These are phyloP conservation scores for Ceuthmochares aereus DNA, from an alignment of 2,113 vertebrate genomes.

Conservation along the genomic window DNA sequence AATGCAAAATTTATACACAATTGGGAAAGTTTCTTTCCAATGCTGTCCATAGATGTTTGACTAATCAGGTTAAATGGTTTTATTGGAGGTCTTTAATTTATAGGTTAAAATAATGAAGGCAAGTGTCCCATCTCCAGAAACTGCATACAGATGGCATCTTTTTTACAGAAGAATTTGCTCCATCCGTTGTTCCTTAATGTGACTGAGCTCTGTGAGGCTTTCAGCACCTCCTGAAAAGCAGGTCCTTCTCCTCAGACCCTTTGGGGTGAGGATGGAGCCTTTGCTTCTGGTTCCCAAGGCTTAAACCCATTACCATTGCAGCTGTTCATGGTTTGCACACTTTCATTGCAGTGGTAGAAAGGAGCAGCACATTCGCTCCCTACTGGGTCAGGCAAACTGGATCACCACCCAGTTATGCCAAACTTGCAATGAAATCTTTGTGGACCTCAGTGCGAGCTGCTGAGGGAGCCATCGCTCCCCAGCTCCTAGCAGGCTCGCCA, in stretches of 20 bases:
- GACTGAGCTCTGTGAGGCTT: neutral
- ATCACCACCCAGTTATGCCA: neutral
- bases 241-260: neutral
- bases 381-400: neutral
- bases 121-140: neutral
- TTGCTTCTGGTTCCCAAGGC: neutral
- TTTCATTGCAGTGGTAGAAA: neutral
- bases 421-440: neutral
- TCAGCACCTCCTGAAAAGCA: neutral
- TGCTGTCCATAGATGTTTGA: rapidly evolving
- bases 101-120: neutral
- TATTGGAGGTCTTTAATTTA: neutral
- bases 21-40: neutral
- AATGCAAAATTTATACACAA: neutral
- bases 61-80: neutral
- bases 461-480: neutral
- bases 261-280: neutral
- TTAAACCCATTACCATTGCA: neutral
- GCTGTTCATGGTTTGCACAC: neutral
- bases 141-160: neutral
- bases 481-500: neutral
- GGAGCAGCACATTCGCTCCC: neutral
- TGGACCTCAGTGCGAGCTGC: neutral
- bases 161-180: neutral
- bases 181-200: rapidly evolving